Percentiles rank a stretch among this genome's conserved stretches.
Evolutionary conservation across 2,888 invertebrate species (phyloP).

Genomic region (Melipona beecheii): DNA sequence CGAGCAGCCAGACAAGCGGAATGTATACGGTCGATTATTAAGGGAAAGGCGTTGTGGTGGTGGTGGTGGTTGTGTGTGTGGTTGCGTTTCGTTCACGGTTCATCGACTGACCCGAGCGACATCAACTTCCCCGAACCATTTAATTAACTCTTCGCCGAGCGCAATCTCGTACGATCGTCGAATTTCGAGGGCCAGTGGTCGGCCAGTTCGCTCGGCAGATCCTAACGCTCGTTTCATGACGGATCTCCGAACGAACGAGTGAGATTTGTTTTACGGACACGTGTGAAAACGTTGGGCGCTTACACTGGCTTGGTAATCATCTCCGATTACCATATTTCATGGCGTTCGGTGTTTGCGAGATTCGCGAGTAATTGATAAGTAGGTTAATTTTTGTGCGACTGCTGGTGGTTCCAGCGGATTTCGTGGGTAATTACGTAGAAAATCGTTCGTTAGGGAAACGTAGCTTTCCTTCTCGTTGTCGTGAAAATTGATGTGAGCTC

Average conservation of each 20-base stretch:
- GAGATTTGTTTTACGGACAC: not conserved
- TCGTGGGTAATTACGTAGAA: not conserved
- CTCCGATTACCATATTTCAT: too few species aligned
- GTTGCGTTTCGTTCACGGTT: conserved; percentile 60
- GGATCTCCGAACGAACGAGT: not conserved
- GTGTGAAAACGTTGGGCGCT: not conserved
- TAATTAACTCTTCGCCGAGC: conserved; percentile 66
- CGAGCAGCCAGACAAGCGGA: conserved; percentile 30
- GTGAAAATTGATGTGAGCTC: too few species aligned
- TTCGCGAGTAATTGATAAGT: too few species aligned
- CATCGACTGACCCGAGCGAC: conserved; percentile 65
- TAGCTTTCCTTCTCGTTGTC: too few species aligned
- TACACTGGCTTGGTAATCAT: not conserved
- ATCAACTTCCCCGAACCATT: conserved; percentile 67
- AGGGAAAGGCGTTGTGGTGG: conserved; percentile 57
- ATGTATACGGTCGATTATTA: conserved; percentile 63
- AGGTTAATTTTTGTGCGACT: too few species aligned
- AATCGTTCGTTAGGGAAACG: not conserved
- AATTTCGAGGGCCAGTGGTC: conserved; percentile 40
- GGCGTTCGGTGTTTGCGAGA: too few species aligned
- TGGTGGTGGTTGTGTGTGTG: not conserved
- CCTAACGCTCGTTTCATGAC: not conserved
- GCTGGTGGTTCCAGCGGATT: too few species aligned
- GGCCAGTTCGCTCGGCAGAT: not conserved
- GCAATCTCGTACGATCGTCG: conserved; percentile 56